These are phyloP conservation scores for Tromatobia lineatoria DNA, from an alignment of 2,888 invertebrate genomes.

Conservation along the genomic window DNA sequence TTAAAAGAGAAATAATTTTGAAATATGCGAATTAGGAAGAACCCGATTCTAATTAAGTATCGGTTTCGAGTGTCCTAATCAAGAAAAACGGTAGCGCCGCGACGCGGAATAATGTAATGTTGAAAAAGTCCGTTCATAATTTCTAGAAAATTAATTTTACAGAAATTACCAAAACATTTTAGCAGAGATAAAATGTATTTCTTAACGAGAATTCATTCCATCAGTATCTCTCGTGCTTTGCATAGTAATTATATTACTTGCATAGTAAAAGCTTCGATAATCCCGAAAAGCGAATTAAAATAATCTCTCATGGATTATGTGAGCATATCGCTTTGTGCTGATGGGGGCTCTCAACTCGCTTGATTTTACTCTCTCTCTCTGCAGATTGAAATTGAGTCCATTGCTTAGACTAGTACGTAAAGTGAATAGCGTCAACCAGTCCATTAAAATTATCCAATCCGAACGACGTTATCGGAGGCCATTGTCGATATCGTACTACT, in stretches of 20 bases:
- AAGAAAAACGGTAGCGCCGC: no score
- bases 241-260: slow-evolving; percentile 38
- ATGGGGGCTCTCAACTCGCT: slow-evolving; percentile 25
- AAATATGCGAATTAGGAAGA: no score
- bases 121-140: no score
- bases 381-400: slow-evolving; percentile 34
- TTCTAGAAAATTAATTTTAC: no score
- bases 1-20: no score
- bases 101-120: no score
- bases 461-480: neutral
- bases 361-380: slow-evolving; percentile 32
- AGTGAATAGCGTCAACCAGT: slow-evolving; percentile 35
- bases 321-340: slow-evolving; percentile 37
- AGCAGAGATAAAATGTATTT: no score
- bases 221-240: neutral
- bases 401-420: slow-evolving; percentile 4
- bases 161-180: no score
- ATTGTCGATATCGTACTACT: neutral
- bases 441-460: slow-evolving; percentile 37
- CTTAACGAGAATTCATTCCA: neutral
- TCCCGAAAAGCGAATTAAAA: slow-evolving; percentile 46
- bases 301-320: slow-evolving; percentile 25
- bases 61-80: no score
- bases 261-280: slow-evolving; percentile 34
- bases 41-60: no score